A percentile compares a stretch with the other conserved stretches of the same genome.
Conservation (phyloP, 2,113 vertebrate genomes). For the Nothocercus nigrocapillus region DNA sequence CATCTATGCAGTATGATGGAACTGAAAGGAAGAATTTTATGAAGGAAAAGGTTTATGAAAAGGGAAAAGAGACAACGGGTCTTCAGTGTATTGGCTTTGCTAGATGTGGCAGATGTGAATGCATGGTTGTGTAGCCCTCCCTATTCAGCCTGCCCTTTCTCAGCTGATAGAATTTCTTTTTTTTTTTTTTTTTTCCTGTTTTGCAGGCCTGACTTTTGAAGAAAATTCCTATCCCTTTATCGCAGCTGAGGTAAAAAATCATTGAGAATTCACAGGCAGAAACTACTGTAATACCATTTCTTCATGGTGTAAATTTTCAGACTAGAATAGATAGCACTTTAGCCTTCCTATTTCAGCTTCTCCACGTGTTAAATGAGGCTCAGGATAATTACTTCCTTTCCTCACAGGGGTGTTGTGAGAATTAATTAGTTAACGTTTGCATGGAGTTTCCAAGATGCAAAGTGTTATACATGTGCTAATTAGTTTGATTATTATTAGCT, state of each 20-base stretch:
- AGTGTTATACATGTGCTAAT: constrained; percentile 51
- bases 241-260: neutral
- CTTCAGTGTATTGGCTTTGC: neutral
- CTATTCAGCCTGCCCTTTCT: neutral
- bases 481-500: constrained; percentile 63
- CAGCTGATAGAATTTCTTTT: neutral
- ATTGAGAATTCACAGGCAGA: neutral
- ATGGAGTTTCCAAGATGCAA: neutral
- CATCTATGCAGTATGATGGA: neutral
- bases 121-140: rapidly evolving
- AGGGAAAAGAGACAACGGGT: neutral
- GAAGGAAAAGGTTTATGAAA: neutral
- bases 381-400: constrained; percentile 28
- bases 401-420: constrained; percentile 1
- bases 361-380: neutral
- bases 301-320: neutral
- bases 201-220: neutral
- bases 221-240: neutral
- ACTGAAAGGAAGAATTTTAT: neutral
- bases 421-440: constrained; percentile 42
- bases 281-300: neutral
- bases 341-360: neutral
- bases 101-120: rapidly evolving
- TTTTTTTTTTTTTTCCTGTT: neutral
- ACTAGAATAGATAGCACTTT: neutral